Evolutionary conservation across 2,113 vertebrate species (phyloP), one percentile per base, ranked within the genome.

Genomic region (Sceloporus undulatus): DNA sequence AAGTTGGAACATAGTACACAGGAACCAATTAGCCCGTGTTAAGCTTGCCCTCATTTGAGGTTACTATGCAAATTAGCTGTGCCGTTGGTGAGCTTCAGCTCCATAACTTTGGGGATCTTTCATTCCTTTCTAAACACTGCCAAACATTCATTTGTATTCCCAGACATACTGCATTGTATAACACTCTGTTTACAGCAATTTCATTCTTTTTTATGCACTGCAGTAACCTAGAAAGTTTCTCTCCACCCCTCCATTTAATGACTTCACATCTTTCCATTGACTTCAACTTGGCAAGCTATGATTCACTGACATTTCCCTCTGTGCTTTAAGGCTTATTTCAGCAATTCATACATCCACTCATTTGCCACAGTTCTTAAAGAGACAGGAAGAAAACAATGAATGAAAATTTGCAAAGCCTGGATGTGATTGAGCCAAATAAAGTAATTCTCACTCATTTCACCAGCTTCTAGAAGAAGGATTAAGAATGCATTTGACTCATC

Each of bases 11-110:
- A 71, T 92, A 71, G 3, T 66, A 21, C 88, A 87, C 75, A 92
- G 91, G 92, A 93, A 90, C 90, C 91, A 76, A 85, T 87, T 91
- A 92, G 90, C 84, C 89, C 78, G 91, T 88, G 89, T 89, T 90
- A 79, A 79, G 88, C 86, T 84, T 84, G 19, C 21, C 27, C 9
- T 89, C 73, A 54, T 88, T 87, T 79, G 86, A 68, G 88, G 85
- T 79, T n/a, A 16, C 73, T 21, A 68, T 9, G 65, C 79, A 52
- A 75, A 75, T 92, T 59, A 68, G 78, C 38, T 87, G 87, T 87
- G 83, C 86, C 88, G 86, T 65, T 81, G 29, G 40, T 77, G 85
- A 91, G 84, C 91, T 86, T 25, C 90, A 85, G 16, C 85, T 83
- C 89, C 40, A 73, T 79, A 71, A 10, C 88, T 86, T 94, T 90